Conservation (phyloP, 2,888 invertebrate species). For the Apeira syringaria region DNA sequence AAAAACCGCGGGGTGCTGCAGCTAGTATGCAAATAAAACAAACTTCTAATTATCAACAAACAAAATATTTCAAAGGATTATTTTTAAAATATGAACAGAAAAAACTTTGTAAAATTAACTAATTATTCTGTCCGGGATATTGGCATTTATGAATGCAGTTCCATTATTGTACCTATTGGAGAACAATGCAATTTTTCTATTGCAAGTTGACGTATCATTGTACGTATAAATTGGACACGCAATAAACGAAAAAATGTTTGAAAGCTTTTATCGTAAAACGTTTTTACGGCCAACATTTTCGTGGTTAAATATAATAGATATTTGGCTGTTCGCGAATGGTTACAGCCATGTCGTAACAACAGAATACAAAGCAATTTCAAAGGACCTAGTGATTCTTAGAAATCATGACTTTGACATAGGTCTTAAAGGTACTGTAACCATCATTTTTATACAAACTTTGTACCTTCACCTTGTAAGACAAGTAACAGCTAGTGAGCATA, state of each 20-base stretch:
- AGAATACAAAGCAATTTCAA: background rate
- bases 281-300: constrained; percentile 41
- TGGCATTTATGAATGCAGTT: background rate
- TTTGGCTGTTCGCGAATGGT: constrained; percentile 7
- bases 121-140: background rate
- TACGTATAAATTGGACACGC: constrained; percentile 11
- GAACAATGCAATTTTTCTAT: constrained; percentile 9
- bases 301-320: constrained; percentile 28
- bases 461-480: constrained; percentile 7
- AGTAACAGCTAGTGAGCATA: constrained; percentile 1
- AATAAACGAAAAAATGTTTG: constrained; percentile 41
- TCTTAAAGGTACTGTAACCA: background rate
- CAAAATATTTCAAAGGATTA: too few relatives aligned
- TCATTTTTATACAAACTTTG: constrained; percentile 8
- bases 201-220: constrained; percentile 17
- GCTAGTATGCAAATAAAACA: too few relatives aligned
- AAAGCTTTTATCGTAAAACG: constrained; percentile 47
- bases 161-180: background rate
- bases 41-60: too few relatives aligned
- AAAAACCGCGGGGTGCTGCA: too few relatives aligned
- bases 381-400: background rate
- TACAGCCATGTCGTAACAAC: constrained; percentile 9
- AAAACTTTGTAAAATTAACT: too few relatives aligned
- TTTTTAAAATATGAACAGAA: too few relatives aligned
- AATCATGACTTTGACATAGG: constrained; percentile 3